Evolutionary conservation across 2,888 invertebrate genomes (phyloP), one percentile per base, ranked within the genome.

Genomic region (Melolontha melolontha): DNA sequence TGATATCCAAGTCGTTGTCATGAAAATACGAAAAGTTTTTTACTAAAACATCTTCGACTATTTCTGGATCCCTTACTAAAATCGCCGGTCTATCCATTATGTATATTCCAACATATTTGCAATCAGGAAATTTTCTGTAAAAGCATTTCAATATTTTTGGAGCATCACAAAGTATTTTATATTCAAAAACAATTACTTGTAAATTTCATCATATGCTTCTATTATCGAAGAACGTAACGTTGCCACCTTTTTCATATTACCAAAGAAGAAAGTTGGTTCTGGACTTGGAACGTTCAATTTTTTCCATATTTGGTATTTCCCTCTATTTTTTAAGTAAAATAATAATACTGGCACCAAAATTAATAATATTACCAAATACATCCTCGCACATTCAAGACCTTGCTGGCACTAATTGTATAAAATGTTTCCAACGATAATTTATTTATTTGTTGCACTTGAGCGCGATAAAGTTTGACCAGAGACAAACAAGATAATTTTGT

Each of bases 11-110:
- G 27, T 77, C 78, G 66, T 79, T 79, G 57, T 77, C 75, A 57
- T 75, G 75, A 47, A 79, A 80, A 62, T 73, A 70, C n/a, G 71
- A 62, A 66, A 78, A 80, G 22, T 79, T 76, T 42, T 76, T 77
- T 10, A 62, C 71, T 8, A 75, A 69, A 12, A 78, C 57, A 1
- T 70, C 54, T 68, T 74, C 74, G 14, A 77, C 72, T 2, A 77
- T 59, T 42, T 76, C 77, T 16, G 73, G 70, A 71, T 75, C 75
- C 63, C 74, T 68, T n/a, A 76, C 34, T 12, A 76, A 40, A 14
- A 77, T 41, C 1, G 71, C 66, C 2, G 77, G 75, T 22, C 68
- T 66, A 14, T 67, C 42, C 34, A 77, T 54, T 57, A 75, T 73
- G 69, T 73, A 78, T 51, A 73, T 72, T 11, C 79, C 79, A 22